A percentile compares a stretch with the other conserved stretches of the same genome.
Evolutionary conservation across 2,888 invertebrate genomes (phyloP).

Genomic region (Leucoma salicis): DNA sequence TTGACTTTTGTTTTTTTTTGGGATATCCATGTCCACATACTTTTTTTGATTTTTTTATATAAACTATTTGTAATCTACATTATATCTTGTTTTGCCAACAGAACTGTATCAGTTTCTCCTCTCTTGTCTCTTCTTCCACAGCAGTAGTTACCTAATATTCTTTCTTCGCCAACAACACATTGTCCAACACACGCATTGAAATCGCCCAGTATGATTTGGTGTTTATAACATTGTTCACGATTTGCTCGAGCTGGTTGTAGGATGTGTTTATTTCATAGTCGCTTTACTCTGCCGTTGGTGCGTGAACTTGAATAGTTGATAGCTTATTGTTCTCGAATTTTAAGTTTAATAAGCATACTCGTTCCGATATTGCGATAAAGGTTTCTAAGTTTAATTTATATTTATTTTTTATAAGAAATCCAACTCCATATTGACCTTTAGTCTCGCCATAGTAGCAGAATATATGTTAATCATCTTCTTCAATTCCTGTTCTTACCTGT

Average conservation of each 20-base stretch:
- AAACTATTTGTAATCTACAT: slow-evolving; percentile 1
- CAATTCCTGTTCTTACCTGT: not conserved
- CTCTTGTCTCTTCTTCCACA: slow-evolving; percentile 5
- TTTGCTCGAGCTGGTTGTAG: too few species aligned
- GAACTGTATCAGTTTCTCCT: slow-evolving; percentile 1
- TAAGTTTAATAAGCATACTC: too few species aligned
- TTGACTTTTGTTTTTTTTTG: not conserved
- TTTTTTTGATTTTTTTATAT: slow-evolving; percentile 4
- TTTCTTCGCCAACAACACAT: not conserved
- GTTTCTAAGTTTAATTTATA: too few species aligned
- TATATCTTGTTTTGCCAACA: slow-evolving; percentile 5
- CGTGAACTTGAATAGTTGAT: too few species aligned
- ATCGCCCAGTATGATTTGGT: too few species aligned
- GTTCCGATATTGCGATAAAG: too few species aligned
- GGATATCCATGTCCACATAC: slow-evolving; percentile 1
- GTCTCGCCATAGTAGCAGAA: too few species aligned
- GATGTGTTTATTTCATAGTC: too few species aligned
- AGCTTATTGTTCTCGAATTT: too few species aligned
- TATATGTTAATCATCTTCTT: slow-evolving; percentile 1
- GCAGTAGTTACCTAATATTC: slow-evolving; percentile 5
- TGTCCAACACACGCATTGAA: not conserved
- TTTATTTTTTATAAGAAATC: not conserved
- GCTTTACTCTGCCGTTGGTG: too few species aligned
- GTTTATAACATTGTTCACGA: too few species aligned
- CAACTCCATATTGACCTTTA: not conserved